These are phyloP conservation scores for Alfaro cultratus DNA, from an alignment of 2,797 vertebrate species.

Conservation along the genomic window DNA sequence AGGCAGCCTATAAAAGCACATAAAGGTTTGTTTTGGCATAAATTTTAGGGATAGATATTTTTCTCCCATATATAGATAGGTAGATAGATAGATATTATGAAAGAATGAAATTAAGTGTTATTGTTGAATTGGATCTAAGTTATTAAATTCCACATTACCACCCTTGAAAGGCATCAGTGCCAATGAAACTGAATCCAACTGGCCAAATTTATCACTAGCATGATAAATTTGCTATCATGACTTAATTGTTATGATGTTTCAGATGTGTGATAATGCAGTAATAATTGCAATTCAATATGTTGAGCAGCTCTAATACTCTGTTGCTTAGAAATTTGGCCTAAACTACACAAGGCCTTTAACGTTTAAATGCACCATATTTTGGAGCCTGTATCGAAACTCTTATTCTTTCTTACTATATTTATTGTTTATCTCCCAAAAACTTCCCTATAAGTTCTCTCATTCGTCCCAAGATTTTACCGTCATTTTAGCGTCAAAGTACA, in stretches of 20 bases:
- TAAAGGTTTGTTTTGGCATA: constrained; percentile 62
- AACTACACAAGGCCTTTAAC: background rate
- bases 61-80: background rate
- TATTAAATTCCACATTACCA: background rate
- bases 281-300: background rate
- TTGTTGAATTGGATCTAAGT: background rate
- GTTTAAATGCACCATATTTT: background rate
- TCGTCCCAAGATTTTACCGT: background rate
- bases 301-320: background rate
- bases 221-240: background rate
- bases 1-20: constrained; percentile 33
- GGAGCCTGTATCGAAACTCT: background rate
- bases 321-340: background rate
- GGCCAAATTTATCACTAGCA: background rate
- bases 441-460: background rate
- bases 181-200: background rate
- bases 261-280: background rate
- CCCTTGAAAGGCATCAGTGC: background rate
- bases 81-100: background rate
- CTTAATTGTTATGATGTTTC: background rate
- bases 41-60: background rate
- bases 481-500: constrained; percentile 2
- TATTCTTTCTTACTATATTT: background rate
- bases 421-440: background rate
- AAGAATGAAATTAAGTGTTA: background rate